Conservation (phyloP, 2,797 vertebrate species). For the Macroramphosus scolopax region DNA sequence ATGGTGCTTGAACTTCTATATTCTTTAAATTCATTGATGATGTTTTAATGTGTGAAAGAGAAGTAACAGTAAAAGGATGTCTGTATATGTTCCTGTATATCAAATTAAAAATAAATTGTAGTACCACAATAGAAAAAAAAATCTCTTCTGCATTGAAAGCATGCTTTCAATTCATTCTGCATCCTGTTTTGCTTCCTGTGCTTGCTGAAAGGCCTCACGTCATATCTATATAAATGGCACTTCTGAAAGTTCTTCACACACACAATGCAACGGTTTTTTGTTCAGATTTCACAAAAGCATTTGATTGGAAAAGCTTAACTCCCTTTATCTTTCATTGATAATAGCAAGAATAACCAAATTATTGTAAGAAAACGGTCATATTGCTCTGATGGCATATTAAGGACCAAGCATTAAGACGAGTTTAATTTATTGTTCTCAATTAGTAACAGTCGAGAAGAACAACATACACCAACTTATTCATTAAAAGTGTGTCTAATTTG, state of each 20-base stretch:
- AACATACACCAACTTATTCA: no score
- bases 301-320: not conserved
- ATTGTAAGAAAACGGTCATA: not conserved
- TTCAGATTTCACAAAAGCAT: constrained; percentile 12
- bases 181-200: constrained; percentile 81
- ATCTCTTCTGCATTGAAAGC: constrained; percentile 43
- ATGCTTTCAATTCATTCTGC: constrained; percentile 56
- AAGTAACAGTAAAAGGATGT: not conserved
- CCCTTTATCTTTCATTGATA: not conserved
- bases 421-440: no score
- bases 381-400: not conserved
- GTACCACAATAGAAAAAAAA: constrained; percentile 31
- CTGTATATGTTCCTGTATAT: not conserved
- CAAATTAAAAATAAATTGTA: constrained; percentile 3
- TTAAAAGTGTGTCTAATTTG: no score
- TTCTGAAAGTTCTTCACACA: constrained; percentile 26
- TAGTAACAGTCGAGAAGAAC: no score
- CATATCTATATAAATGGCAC: constrained; percentile 51
- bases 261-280: constrained; percentile 29
- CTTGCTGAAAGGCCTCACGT: constrained; percentile 62
- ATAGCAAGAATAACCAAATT: not conserved
- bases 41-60: not conserved
- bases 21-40: not conserved
- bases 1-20: not conserved
- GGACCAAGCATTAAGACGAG: not conserved